phyloP scores from a whole-genome alignment of 2,888 invertebrate genomes.

The Hymenopus coronatus region DNA sequence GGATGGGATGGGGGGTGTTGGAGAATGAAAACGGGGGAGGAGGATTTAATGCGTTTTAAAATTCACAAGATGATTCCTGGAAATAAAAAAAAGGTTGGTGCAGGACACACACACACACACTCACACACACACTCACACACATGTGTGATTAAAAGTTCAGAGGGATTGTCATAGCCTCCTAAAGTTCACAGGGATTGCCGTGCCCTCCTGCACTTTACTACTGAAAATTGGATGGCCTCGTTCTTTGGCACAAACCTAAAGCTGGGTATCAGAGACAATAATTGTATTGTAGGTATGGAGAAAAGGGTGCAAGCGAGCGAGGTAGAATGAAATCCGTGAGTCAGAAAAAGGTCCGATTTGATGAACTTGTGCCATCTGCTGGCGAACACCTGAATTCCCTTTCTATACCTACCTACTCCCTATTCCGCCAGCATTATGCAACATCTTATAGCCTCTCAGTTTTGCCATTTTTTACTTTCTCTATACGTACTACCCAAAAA shows the following conservation, averaged over 20 bases:
- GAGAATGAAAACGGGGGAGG: neutral
- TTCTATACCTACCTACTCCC: neutral
- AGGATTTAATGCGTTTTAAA: conserved; percentile 14
- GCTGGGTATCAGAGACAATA: neutral
- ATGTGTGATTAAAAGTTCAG: conserved; percentile 12
- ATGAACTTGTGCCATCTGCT: neutral
- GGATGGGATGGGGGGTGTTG: neutral
- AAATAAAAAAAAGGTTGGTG: neutral
- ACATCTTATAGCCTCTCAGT: neutral
- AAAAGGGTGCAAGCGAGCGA: neutral
- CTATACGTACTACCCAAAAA: too few relatives aligned
- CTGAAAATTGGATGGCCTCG: conserved; percentile 1
- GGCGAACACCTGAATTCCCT: neutral
- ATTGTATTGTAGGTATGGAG: neutral
- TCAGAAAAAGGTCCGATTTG: neutral
- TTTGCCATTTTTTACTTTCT: neutral
- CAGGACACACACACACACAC: neutral
- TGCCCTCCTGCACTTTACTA: neutral
- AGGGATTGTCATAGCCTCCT: neutral
- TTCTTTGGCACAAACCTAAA: neutral
- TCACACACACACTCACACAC: neutral
- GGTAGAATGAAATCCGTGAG: neutral
- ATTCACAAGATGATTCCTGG: conserved; percentile 19
- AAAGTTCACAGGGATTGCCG: conserved; percentile 15
- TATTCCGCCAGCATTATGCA: neutral